Percentiles rank a stretch among this genome's conserved stretches.
These are phyloP conservation scores for Antheraea assamensis DNA, from an alignment of 2,888 invertebrate species.

Conservation along the genomic window DNA sequence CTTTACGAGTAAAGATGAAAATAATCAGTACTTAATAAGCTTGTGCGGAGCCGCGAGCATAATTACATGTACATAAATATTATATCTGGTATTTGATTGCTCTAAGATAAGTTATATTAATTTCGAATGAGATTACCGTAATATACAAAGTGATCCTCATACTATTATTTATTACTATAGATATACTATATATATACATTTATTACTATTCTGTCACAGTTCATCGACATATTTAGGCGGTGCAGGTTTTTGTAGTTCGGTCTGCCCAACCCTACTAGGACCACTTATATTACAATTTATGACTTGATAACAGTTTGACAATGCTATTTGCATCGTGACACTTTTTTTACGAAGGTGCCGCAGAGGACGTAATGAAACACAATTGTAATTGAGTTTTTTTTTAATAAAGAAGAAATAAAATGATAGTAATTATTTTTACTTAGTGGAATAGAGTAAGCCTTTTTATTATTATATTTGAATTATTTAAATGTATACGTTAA, in stretches of 20 bases:
- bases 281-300: constrained; percentile 31
- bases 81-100: too few species aligned
- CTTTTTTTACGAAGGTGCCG: constrained; percentile 24
- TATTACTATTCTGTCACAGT: not conserved
- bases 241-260: not conserved
- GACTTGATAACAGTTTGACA: constrained; percentile 26
- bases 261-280: constrained; percentile 21
- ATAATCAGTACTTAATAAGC: too few species aligned
- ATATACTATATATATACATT: not conserved
- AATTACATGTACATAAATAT: too few species aligned
- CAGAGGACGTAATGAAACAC: constrained; percentile 12
- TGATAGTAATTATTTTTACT: not conserved
- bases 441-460: not conserved
- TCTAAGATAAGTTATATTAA: too few species aligned
- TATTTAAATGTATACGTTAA: too few species aligned
- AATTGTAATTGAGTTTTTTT: not conserved
- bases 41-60: too few species aligned
- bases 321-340: constrained; percentile 26
- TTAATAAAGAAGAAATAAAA: not conserved
- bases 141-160: not conserved
- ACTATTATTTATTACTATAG: too few species aligned
- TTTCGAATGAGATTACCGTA: too few species aligned
- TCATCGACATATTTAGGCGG: not conserved
- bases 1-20: too few species aligned
- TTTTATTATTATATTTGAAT: not conserved